Base-by-base conservation (phyloP, 2,888 invertebrate species). In the Branchellion lobata region DNA sequence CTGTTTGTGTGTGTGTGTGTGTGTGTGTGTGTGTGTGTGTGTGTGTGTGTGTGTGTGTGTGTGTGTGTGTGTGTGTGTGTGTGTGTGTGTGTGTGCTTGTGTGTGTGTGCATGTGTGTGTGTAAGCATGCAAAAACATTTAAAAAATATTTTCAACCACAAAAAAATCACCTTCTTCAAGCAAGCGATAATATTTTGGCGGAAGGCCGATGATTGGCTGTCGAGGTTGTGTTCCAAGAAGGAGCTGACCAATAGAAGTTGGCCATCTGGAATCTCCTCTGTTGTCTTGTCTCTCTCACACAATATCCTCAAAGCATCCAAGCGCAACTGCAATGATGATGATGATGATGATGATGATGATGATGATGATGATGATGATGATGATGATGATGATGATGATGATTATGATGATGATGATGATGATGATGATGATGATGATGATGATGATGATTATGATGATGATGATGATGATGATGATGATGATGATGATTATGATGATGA, bases 251-350 rank as follows among this genome's bases (percentile, higher is more conserved):
- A 89, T 0, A 90, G 85, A 51, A 94, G 89, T 85, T 94, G 94
- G 65, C 88, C 88, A 0, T 85, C 80, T 0, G 89, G 86, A 82
- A 93, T 90, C 18, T 88, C 83, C 85, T 93, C 92, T 0, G 94
- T 93, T 0, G 91, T 91, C 86, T 92, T 92, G 76, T 91, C 85
- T 81, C 91, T 92, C 84, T 93, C 93, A 76, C 92, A 91, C 47
- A 94, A 86, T 29, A 94, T 87, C 0, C 91, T 90, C 75, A 94
- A 88, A 0, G 91, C 90, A 82, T 92, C 89, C 8, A 93, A 87
- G 34, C 93, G 90, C 0, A 92, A 90, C 91, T 94, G n/a, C 5
- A 51, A 72, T 18, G 33, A 51, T 24, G 3, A 31, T 72, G 11
- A 79, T 34, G 24, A 61, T 40, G 3, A 74, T 27, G n/a, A n/a